phyloP scores from a whole-genome alignment of 2,888 invertebrate species.

The Drosophila mayaguana region DNA sequence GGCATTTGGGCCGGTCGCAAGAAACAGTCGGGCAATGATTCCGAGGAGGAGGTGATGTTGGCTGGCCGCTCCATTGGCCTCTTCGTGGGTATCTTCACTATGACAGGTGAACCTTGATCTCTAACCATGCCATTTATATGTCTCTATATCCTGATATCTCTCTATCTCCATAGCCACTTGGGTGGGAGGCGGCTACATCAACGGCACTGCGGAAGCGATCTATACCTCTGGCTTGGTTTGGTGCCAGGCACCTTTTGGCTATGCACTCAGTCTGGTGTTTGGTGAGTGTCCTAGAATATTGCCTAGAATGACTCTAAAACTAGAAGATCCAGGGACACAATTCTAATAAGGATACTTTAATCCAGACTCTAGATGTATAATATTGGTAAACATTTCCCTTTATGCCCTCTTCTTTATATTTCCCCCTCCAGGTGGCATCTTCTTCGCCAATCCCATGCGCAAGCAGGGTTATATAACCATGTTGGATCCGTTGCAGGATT shows the following conservation, averaged over 20 bases:
- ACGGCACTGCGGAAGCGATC: slow-evolving; percentile 98
- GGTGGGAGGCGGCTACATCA: slow-evolving; percentile 99
- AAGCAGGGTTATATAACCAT: slow-evolving; percentile 99
- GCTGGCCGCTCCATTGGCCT: slow-evolving; percentile 98
- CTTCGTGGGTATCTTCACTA: slow-evolving; percentile 99
- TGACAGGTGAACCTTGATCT: slow-evolving; percentile 91
- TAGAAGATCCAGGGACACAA: neutral
- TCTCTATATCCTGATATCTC: neutral
- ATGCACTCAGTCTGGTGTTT: slow-evolving; percentile 97
- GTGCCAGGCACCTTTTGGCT: slow-evolving; percentile 99
- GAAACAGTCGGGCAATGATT: slow-evolving; percentile 94
- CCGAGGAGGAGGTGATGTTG: slow-evolving; percentile 99
- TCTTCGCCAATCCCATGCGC: slow-evolving; percentile 99
- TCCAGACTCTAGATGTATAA: neutral
- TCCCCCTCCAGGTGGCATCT: slow-evolving; percentile 91
- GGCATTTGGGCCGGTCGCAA: slow-evolving; percentile 99
- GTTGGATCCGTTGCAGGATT: slow-evolving; percentile 98
- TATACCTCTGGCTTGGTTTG: slow-evolving; percentile 96
- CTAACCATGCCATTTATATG: neutral
- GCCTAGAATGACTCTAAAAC: too few species aligned
- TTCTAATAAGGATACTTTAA: too few species aligned
- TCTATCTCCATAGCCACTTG: slow-evolving; percentile 92
- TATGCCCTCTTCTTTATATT: neutral
- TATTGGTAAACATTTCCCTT: neutral
- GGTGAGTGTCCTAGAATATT: slow-evolving; percentile 87